phyloP scores from a whole-genome alignment of 35 echinoderm and acorn worm genomes.

The Apostichopus parvimensis region DNA sequence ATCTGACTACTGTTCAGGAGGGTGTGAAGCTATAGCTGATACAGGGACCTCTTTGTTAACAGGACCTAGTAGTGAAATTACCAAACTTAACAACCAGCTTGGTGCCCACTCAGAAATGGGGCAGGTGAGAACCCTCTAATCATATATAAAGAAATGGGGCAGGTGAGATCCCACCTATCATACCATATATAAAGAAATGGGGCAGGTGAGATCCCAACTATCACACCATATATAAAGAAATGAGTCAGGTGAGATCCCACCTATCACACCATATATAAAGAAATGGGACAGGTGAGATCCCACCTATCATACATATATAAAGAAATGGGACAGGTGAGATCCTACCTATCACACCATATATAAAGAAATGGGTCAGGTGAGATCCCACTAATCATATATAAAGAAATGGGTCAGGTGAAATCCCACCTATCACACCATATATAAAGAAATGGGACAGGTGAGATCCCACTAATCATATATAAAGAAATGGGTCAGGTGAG shows the following conservation, averaged over 20 bases:
- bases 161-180: neutral
- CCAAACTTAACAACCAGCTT: conserved; percentile 60
- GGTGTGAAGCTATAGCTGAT: conserved; percentile 88
- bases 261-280: no score
- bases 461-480: neutral
- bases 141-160: no score
- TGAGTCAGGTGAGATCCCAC: no score
- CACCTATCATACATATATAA: neutral
- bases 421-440: no score
- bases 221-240: no score
- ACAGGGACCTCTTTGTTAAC: conserved; percentile 94
- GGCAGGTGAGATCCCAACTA: no score
- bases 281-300: neutral
- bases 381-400: no score
- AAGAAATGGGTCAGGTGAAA: no score
- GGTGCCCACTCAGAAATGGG: conserved; percentile 27
- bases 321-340: no score
- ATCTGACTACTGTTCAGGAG: conserved; percentile 42
- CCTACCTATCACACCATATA: no score
- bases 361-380: no score
- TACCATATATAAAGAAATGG: no score
- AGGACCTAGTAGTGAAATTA: conserved; percentile 70
- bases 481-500: neutral
- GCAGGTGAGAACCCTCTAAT: neutral
- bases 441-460: neutral